phyloP scores from a whole-genome alignment of 2,888 invertebrate genomes.

The Brenthis ino region DNA sequence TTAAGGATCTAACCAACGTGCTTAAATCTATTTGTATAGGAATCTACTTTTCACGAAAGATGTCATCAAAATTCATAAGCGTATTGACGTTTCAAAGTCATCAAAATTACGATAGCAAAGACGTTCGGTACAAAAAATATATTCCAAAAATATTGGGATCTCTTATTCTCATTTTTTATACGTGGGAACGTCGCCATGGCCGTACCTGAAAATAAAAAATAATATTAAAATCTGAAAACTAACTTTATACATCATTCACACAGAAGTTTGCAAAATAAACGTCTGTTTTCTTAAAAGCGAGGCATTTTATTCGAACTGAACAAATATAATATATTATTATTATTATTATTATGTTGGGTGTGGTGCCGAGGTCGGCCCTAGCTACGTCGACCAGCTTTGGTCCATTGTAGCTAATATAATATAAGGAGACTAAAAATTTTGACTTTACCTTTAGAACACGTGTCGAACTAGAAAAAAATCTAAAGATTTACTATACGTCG shows the following conservation, averaged over 20 bases:
- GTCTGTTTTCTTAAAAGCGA: too few relatives aligned
- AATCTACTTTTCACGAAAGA: constrained; percentile 40
- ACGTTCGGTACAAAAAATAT: constrained; percentile 64
- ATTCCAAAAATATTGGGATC: constrained; percentile 73
- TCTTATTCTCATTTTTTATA: constrained; percentile 50
- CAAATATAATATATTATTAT: too few relatives aligned
- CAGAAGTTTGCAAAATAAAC: too few relatives aligned
- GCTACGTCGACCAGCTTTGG: too few relatives aligned
- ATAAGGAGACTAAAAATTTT: too few relatives aligned
- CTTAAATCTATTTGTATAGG: constrained; percentile 18
- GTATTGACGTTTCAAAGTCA: constrained; percentile 61
- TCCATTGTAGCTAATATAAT: too few relatives aligned
- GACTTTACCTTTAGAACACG: too few relatives aligned
- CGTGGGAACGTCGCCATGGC: constrained; percentile 65
- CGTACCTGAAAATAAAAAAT: constrained; percentile 58
- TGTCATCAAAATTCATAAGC: constrained; percentile 72
- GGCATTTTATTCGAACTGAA: too few relatives aligned
- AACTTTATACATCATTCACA: neutral
- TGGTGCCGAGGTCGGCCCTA: too few relatives aligned
- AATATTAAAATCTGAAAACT: neutral
- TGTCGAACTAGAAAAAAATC: too few relatives aligned
- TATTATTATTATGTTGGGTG: too few relatives aligned
- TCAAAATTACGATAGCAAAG: constrained; percentile 62
- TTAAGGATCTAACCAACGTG: constrained; percentile 24
- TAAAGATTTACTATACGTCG: too few relatives aligned